phyloP scores from a whole-genome alignment of 2,113 vertebrate species.

The Carettochelys insculpta region DNA sequence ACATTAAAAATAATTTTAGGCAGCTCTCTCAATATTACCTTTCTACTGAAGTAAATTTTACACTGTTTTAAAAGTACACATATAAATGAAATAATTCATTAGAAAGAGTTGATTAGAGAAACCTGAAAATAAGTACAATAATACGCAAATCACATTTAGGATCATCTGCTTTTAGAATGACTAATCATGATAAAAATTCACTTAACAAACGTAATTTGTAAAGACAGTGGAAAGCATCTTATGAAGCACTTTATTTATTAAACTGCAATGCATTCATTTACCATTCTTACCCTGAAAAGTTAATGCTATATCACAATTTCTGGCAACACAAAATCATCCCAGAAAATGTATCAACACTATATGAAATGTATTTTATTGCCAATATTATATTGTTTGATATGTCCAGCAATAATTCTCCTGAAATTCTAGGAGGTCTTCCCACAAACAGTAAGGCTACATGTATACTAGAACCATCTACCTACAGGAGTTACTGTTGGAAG shows the following conservation, averaged over 20 bases:
- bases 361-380: constrained; percentile 45
- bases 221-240: constrained; percentile 39
- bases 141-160: not conserved
- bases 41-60: not conserved
- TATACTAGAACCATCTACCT: too few relatives aligned
- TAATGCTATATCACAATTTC: constrained; percentile 59
- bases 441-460: constrained; percentile 54
- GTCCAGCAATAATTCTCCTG: constrained; percentile 58
- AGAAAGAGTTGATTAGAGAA: not conserved
- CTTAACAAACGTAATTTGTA: not conserved
- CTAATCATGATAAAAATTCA: not conserved
- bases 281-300: constrained; percentile 56
- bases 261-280: constrained; percentile 48
- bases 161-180: not conserved
- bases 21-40: not conserved
- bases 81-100: not conserved
- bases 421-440: constrained; percentile 60
- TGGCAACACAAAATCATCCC: constrained; percentile 54
- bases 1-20: too few relatives aligned
- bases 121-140: not conserved
- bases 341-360: constrained; percentile 38
- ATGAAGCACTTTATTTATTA: constrained; percentile 70
- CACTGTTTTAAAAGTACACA: not conserved
- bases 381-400: constrained; percentile 48
- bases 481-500: too few relatives aligned